A percentile compares a stretch with the other conserved stretches of the same genome.
Evolutionary conservation across 2,888 invertebrate species (phyloP).

Genomic region (Minunthozetes semirufus): DNA sequence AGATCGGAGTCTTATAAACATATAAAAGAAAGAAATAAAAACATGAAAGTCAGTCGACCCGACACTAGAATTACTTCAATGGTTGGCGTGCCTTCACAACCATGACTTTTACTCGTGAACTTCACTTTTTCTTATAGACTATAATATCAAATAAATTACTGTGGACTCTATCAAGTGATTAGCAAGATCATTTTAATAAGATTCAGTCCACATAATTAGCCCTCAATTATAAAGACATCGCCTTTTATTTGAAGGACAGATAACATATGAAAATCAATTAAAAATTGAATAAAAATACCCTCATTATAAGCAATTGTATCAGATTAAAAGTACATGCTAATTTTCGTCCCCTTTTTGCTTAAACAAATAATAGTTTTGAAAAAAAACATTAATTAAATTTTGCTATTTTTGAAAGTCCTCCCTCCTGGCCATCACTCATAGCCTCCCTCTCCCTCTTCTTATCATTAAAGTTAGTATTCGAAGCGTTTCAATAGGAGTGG

Average conservation of each 20-base stretch:
- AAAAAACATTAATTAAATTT: too few relatives aligned
- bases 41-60: constrained; percentile 24
- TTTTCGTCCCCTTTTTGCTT: too few relatives aligned
- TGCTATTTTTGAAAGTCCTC: too few relatives aligned
- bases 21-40: constrained; percentile 4
- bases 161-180: neutral
- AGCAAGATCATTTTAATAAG: neutral
- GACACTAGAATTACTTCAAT: constrained; percentile 20
- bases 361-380: too few relatives aligned
- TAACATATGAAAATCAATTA: too few relatives aligned
- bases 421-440: neutral
- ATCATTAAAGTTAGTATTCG: neutral
- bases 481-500: neutral
- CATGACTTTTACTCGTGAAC: neutral
- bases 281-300: too few relatives aligned
- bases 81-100: neutral
- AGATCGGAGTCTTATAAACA: constrained; percentile 7
- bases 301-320: too few relatives aligned
- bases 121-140: neutral
- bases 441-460: neutral
- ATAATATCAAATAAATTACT: neutral
- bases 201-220: neutral
- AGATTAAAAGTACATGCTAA: too few relatives aligned
- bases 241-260: too few relatives aligned
- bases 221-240: too few relatives aligned